Evolutionary conservation across 2,797 vertebrate species (phyloP).

Genomic region (Phataginus tricuspis): DNA sequence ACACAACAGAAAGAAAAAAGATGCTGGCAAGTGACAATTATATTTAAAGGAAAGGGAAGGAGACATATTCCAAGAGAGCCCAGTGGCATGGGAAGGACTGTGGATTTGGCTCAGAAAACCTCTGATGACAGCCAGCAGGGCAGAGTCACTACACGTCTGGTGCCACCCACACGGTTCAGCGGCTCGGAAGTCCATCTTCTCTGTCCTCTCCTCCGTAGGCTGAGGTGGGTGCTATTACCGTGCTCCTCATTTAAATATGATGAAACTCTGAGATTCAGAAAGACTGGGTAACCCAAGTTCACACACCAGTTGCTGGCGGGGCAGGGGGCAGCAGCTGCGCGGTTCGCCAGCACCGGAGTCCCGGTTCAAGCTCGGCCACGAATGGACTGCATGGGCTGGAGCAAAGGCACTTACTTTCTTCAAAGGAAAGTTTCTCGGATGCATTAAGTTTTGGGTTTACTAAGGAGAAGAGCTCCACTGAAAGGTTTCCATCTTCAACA

Average conservation of each 20-base stretch:
- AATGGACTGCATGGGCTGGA: accelerated
- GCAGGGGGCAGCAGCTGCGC: accelerated
- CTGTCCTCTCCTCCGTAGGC: accelerated
- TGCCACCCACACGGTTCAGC: accelerated
- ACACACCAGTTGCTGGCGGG: not conserved
- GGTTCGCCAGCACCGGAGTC: accelerated
- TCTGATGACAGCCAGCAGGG: accelerated
- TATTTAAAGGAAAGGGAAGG: not conserved
- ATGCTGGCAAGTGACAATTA: accelerated
- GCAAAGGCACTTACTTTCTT: not conserved
- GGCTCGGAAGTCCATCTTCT: accelerated
- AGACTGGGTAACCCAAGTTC: accelerated
- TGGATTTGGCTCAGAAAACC: not conserved
- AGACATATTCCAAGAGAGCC: accelerated
- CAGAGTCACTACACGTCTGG: accelerated
- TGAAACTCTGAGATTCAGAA: accelerated
- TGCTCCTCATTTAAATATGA: not conserved
- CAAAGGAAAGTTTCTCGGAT: not conserved
- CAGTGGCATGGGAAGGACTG: accelerated
- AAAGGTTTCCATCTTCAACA: not conserved
- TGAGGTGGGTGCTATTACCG: accelerated
- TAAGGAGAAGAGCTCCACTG: not conserved
- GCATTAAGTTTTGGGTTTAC: accelerated
- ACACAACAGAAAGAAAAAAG: not conserved
- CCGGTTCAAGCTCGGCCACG: not conserved